Percentiles rank a stretch among this genome's conserved stretches.
Conservation (phyloP, 2,888 invertebrate genomes). For the Microlaimidae sp. region DNA sequence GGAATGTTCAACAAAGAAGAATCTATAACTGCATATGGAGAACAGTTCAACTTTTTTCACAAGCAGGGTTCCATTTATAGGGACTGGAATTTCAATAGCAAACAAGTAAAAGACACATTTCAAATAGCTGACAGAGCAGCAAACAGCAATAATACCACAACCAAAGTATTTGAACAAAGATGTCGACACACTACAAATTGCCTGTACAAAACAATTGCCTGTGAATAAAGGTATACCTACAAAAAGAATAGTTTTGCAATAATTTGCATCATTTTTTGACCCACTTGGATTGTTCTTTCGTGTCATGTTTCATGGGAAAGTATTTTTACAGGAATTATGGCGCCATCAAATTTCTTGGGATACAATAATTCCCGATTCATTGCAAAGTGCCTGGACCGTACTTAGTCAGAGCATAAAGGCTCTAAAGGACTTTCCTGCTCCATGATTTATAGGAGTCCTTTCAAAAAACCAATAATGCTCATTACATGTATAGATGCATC, state of each 20-base stretch:
- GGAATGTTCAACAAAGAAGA: no score
- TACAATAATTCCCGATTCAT: neutral
- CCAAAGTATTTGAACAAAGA: conserved; percentile 14
- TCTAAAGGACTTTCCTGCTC: neutral
- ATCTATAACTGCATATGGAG: neutral
- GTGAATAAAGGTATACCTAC: no score
- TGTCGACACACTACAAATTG: conserved; percentile 3
- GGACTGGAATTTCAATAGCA: neutral
- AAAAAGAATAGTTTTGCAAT: no score
- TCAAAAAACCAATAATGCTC: conserved; percentile 9
- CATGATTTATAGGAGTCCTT: neutral
- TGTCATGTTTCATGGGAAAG: conserved; percentile 10
- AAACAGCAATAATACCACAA: neutral
- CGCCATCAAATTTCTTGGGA: no score
- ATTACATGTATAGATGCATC: no score
- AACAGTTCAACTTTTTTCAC: no score
- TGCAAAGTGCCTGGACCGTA: conserved; percentile 7
- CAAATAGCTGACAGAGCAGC: no score
- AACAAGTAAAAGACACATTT: no score
- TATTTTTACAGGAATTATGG: no score
- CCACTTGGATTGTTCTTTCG: conserved; percentile 13
- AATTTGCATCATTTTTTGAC: no score
- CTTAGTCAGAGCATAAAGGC: neutral
- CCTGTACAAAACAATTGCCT: neutral
- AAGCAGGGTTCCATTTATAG: neutral